Conservation (phyloP, 2,113 vertebrate genomes). For the Reinhardtius hippoglossoides region DNA sequence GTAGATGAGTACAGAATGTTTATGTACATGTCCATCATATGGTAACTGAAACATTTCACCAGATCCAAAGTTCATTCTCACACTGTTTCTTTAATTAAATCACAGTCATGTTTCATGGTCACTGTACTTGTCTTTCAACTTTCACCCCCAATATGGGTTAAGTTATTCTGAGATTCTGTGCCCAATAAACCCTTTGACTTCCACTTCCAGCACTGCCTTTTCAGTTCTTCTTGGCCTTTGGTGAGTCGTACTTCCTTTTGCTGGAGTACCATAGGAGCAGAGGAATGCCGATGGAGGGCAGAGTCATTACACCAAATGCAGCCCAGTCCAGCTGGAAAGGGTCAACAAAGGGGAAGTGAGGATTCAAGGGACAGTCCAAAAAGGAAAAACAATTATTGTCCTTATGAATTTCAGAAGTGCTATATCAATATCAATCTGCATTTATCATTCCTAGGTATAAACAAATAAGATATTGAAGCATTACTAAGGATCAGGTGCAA, state of each 20-base stretch:
- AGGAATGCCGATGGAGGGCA: slow-evolving; percentile 96
- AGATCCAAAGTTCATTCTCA: background rate
- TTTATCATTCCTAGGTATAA: background rate
- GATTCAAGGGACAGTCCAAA: background rate
- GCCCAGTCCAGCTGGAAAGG: slow-evolving; percentile 91
- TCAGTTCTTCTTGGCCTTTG: slow-evolving; percentile 96
- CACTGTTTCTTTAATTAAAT: background rate
- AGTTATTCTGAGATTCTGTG: slow-evolving; percentile 28
- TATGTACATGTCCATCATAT: background rate
- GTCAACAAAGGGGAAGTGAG: background rate
- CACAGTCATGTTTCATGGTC: slow-evolving; percentile 20
- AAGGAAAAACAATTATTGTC: background rate
- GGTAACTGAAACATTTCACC: background rate
- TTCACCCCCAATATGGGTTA: slow-evolving; percentile 78
- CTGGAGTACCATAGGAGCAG: slow-evolving; percentile 98
- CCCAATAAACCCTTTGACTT: slow-evolving; percentile 1
- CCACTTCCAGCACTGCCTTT: background rate
- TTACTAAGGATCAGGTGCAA: background rate
- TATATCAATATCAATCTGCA: background rate
- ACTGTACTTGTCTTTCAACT: slow-evolving; percentile 16
- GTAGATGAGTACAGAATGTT: background rate
- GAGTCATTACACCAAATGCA: slow-evolving; percentile 96
- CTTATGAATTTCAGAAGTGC: background rate
- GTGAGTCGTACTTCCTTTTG: slow-evolving; percentile 95
- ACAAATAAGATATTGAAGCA: background rate